Conservation (phyloP, 2,113 vertebrate species). For the Strix uralensis region DNA sequence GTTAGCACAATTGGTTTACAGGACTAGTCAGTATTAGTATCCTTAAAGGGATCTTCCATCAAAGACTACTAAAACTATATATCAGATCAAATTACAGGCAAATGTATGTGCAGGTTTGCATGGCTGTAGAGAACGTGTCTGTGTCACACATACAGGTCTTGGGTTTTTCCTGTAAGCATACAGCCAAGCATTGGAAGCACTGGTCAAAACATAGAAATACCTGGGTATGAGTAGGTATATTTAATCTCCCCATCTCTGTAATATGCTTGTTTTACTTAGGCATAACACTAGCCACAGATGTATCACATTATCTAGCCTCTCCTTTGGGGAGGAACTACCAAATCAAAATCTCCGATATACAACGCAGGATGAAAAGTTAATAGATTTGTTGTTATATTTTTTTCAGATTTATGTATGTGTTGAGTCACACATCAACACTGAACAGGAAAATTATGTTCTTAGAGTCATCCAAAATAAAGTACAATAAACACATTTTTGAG, state of each 20-base stretch:
- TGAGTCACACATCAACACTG: rapidly evolving
- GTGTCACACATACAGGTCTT: neutral
- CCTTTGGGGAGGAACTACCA: neutral
- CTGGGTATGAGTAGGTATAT: neutral
- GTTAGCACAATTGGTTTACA: neutral
- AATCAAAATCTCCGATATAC: neutral
- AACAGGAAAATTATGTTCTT: neutral
- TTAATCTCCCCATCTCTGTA: neutral
- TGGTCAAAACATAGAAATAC: neutral
- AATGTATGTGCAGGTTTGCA: neutral
- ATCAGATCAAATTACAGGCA: neutral
- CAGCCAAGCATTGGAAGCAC: neutral
- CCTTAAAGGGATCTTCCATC: neutral
- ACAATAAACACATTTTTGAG: neutral
- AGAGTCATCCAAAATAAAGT: neutral
- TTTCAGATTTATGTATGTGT: neutral
- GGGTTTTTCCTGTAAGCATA: neutral
- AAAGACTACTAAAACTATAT: neutral
- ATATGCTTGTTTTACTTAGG: neutral
- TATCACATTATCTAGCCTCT: neutral
- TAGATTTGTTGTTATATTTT: neutral
- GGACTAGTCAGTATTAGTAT: neutral
- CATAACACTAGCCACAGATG: neutral
- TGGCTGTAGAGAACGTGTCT: neutral
- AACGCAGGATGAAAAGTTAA: neutral